Percentiles rank a stretch among this genome's conserved stretches.
These are phyloP conservation scores for Eurois occulta DNA, from an alignment of 2,888 invertebrate species.

Conservation along the genomic window DNA sequence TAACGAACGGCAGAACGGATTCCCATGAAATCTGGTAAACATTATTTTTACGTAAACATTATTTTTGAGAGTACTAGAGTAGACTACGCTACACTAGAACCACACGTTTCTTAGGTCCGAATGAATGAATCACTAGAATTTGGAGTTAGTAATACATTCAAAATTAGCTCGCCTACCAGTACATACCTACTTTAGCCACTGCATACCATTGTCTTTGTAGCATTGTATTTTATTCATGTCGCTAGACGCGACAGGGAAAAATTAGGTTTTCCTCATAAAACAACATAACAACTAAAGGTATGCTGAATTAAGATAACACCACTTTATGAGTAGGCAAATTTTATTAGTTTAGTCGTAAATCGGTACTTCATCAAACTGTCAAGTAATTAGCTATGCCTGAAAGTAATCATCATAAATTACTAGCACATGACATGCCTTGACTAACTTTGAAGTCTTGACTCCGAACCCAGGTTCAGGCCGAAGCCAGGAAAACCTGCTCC, in stretches of 20 bases:
- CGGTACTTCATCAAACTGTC: neutral
- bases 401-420: slow-evolving; percentile 12
- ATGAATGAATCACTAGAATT: slow-evolving; percentile 6
- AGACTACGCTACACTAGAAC: neutral
- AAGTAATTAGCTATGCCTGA: neutral
- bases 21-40: neutral
- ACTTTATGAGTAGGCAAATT: neutral
- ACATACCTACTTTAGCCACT: slow-evolving; percentile 14
- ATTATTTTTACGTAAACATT: too few relatives aligned
- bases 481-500: too few relatives aligned
- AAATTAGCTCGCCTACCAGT: slow-evolving; percentile 1
- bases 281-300: slow-evolving; percentile 23
- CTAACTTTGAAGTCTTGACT: neutral
- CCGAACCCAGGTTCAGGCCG: neutral
- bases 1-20: neutral
- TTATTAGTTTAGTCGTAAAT: neutral
- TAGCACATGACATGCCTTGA: neutral
- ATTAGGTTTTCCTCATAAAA: slow-evolving; percentile 41
- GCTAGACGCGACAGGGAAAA: slow-evolving; percentile 40
- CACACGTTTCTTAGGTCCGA: neutral
- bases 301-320: slow-evolving; percentile 7
- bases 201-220: slow-evolving; percentile 29
- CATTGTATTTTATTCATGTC: slow-evolving; percentile 19
- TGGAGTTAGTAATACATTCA: slow-evolving; percentile 11
- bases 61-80: neutral